These are phyloP conservation scores for Gastracanthus pulcherrimus DNA, from an alignment of 2,888 invertebrate genomes.

Conservation along the genomic window DNA sequence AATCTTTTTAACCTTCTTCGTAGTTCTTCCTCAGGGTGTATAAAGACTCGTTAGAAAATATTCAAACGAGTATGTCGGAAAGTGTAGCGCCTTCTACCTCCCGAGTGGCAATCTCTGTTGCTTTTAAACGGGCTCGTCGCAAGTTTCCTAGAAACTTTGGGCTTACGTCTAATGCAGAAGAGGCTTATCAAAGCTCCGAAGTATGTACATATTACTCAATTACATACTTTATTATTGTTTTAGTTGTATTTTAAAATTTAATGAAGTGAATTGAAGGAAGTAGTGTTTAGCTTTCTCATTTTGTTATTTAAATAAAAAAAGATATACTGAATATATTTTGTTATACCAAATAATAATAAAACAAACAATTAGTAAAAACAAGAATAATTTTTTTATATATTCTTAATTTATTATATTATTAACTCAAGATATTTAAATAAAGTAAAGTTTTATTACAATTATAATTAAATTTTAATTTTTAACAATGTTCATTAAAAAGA, in stretches of 20 bases:
- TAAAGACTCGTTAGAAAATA: background rate
- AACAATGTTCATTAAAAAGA: too few species aligned
- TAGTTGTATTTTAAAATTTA: background rate
- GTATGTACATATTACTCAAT: too few species aligned
- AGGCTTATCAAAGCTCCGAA: conserved; percentile 47
- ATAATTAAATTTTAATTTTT: background rate
- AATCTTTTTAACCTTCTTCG: background rate
- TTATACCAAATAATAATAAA: too few species aligned
- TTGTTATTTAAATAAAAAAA: too few species aligned
- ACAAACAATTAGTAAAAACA: too few species aligned
- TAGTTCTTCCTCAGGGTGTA: background rate
- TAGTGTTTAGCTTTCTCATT: too few species aligned
- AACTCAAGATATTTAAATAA: background rate
- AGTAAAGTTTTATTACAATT: background rate
- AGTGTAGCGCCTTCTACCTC: conserved; percentile 55
- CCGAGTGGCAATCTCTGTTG: conserved; percentile 67
- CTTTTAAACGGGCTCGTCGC: conserved; percentile 70
- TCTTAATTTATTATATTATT: too few species aligned
- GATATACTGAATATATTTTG: too few species aligned
- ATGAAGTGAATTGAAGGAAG: too few species aligned
- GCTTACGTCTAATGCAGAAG: conserved; percentile 36
- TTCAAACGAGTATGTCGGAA: conserved; percentile 44
- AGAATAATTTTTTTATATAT: too few species aligned
- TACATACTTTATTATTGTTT: background rate
- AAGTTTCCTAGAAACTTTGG: conserved; percentile 72